These are phyloP conservation scores for Carapus acus DNA, from an alignment of 2,797 vertebrate genomes.

Conservation along the genomic window DNA sequence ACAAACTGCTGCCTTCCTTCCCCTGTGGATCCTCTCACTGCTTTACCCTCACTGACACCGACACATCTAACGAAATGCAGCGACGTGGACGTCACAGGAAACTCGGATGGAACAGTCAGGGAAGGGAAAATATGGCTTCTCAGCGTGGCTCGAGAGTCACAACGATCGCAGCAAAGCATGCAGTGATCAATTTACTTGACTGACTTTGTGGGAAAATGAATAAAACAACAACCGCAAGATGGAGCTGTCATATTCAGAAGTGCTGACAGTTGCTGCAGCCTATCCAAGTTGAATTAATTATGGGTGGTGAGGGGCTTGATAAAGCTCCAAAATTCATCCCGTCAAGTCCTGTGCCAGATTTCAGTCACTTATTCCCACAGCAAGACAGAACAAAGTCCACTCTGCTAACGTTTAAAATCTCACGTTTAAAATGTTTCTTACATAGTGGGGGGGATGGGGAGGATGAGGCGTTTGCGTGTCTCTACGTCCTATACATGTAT, in stretches of 20 bases:
- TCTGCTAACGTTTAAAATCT: constrained; percentile 23
- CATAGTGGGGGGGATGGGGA: constrained; percentile 53
- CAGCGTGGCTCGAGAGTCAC: constrained; percentile 45
- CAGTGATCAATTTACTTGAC: constrained; percentile 35
- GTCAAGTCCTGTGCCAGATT: constrained; percentile 11
- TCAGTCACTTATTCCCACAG: constrained; percentile 16
- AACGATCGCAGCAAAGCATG: constrained; percentile 38
- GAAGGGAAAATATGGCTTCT: constrained; percentile 67
- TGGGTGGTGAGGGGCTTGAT: constrained; percentile 27
- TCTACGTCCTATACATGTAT: constrained; percentile 75
- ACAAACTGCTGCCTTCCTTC: no score
- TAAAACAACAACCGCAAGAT: constrained; percentile 40
- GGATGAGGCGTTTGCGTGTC: constrained; percentile 61
- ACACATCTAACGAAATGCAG: constrained; percentile 37
- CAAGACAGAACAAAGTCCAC: constrained; percentile 25
- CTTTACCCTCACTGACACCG: constrained; percentile 22
- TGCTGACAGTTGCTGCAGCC: constrained; percentile 31
- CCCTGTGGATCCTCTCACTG: constrained; percentile 18
- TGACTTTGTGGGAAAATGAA: constrained; percentile 32
- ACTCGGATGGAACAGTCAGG: constrained; percentile 53
- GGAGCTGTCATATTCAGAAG: constrained; percentile 28
- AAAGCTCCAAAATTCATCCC: constrained; percentile 39
- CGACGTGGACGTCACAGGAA: constrained; percentile 38
- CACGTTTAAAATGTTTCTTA: constrained; percentile 43
- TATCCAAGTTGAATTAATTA: constrained; percentile 37